A percentile compares a stretch with the other conserved stretches of the same genome.
Conservation (phyloP, 1,140 invertebrate species). For the Linepithema humile region DNA sequence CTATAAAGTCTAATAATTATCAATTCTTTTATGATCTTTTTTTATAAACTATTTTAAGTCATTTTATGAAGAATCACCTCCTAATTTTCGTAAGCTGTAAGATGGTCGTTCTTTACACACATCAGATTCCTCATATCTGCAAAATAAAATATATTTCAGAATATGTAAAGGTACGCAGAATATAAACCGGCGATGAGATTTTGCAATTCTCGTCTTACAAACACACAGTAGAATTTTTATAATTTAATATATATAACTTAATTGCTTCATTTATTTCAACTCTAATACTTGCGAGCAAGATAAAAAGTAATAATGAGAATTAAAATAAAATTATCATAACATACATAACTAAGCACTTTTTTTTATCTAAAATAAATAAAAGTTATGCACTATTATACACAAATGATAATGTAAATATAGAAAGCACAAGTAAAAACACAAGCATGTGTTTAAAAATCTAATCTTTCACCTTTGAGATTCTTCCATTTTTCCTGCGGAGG, state of each 20-base stretch:
- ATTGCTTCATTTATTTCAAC: neutral
- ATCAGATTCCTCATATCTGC: constrained; percentile 71
- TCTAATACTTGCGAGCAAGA: neutral
- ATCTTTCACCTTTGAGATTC: constrained; percentile 70
- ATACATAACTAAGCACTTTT: neutral
- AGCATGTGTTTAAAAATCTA: constrained; percentile 6
- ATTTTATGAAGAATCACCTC: constrained; percentile 63
- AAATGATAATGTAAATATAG: neutral
- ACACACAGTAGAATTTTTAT: constrained; percentile 40
- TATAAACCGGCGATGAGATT: neutral
- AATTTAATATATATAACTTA: too few species aligned
- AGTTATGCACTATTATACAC: neutral
- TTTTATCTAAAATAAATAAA: neutral
- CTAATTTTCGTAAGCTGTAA: constrained; percentile 70
- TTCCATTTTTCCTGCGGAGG: constrained; percentile 69
- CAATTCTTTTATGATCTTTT: neutral
- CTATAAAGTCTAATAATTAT: neutral
- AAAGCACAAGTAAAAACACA: neutral
- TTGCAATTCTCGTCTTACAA: constrained; percentile 23
- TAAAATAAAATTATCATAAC: neutral
- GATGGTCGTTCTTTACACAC: constrained; percentile 69
- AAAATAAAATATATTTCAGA: constrained; percentile 25
- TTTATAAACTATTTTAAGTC: neutral
- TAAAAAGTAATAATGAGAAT: neutral
- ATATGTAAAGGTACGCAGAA: neutral